Percentiles rank a stretch among this genome's conserved stretches.
Conservation (phyloP, 2,888 invertebrate genomes). For the Melipona bicolor region DNA sequence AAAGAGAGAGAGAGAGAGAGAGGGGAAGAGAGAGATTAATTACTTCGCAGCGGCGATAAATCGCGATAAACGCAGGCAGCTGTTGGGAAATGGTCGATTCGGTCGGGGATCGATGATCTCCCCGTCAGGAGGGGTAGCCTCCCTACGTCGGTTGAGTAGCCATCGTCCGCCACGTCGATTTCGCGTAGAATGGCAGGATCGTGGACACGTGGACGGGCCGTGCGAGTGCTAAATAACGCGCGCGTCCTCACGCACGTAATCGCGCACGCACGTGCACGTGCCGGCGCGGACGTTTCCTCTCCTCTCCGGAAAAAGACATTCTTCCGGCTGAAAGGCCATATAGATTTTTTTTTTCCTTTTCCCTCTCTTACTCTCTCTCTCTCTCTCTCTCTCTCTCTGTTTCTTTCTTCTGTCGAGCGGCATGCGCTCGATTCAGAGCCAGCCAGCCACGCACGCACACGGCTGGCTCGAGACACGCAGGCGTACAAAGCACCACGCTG, state of each 20-base stretch:
- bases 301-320: constrained; percentile 25
- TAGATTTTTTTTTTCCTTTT: constrained; percentile 61
- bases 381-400: too few species aligned
- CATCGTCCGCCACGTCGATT: background rate
- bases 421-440: constrained; percentile 45
- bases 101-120: constrained; percentile 27
- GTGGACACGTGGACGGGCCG: constrained; percentile 19
- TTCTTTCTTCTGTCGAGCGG: background rate
- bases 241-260: constrained; percentile 26
- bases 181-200: background rate
- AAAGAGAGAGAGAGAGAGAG: background rate
- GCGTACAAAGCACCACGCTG: background rate
- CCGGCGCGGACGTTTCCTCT: constrained; percentile 30
- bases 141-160: background rate
- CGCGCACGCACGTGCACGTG: constrained; percentile 29
- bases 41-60: background rate
- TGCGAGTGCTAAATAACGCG: constrained; percentile 24
- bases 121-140: too few species aligned
- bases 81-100: background rate
- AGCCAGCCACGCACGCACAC: background rate
- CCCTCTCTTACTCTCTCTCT: too few species aligned
- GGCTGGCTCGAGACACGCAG: background rate
- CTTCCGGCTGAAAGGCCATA: constrained; percentile 49
- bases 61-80: background rate
- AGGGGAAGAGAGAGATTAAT: background rate